Conservation (phyloP, 2,888 invertebrate genomes). For the Lasioglossum vierecki region DNA sequence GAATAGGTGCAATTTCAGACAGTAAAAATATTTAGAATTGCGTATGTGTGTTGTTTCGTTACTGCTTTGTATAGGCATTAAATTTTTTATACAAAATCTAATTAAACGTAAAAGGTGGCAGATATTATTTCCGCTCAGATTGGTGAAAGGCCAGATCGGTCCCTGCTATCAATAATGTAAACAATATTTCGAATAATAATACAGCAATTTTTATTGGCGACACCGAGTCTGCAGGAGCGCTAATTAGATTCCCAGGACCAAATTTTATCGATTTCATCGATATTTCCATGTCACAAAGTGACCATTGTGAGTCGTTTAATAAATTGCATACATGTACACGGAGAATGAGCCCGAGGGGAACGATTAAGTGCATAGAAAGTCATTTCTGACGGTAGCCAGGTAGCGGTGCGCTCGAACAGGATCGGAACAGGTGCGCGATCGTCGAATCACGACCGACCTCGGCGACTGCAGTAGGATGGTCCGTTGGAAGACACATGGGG, state of each 20-base stretch:
- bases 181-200: too few species aligned
- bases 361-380: conserved; percentile 1
- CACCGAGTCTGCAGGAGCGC: too few species aligned
- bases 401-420: not conserved
- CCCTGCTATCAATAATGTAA: too few species aligned
- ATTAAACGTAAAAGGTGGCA: too few species aligned
- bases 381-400: not conserved
- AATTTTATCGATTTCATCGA: not conserved
- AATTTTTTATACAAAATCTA: too few species aligned
- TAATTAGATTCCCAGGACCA: not conserved
- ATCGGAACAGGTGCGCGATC: conserved; percentile 9
- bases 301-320: not conserved
- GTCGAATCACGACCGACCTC: conserved; percentile 3
- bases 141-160: too few species aligned
- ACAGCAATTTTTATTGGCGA: too few species aligned
- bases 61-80: too few species aligned
- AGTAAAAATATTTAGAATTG: too few species aligned
- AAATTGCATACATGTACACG: not conserved
- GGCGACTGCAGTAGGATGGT: not conserved
- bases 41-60: too few species aligned
- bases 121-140: too few species aligned
- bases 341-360: not conserved
- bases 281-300: not conserved
- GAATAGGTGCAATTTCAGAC: too few species aligned
- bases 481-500: conserved; percentile 17